These are phyloP conservation scores for Vidua chalybeata DNA, from an alignment of 2,113 vertebrate genomes.

Conservation along the genomic window DNA sequence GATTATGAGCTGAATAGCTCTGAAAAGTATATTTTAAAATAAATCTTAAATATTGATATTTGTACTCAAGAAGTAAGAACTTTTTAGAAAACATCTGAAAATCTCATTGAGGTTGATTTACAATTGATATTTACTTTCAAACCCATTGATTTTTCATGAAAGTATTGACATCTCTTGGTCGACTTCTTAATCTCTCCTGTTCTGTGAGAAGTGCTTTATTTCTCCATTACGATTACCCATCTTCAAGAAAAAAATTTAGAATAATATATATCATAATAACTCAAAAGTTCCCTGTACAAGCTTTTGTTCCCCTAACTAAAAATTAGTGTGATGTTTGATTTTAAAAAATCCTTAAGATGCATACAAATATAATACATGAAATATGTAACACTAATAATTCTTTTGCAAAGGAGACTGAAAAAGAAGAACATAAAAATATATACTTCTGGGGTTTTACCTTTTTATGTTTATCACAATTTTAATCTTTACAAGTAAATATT, in stretches of 20 bases:
- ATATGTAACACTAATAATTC: not conserved
- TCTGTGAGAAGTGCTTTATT: not conserved
- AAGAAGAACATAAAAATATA: not conserved
- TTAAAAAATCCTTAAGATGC: not conserved
- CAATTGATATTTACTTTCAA: not conserved
- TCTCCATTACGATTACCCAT: not conserved
- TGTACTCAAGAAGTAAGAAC: not conserved
- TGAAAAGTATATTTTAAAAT: not conserved
- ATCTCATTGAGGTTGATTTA: not conserved
- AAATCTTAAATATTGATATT: not conserved
- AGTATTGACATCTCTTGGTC: not conserved
- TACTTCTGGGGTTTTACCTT: not conserved
- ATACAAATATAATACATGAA: not conserved
- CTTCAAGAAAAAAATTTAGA: not conserved
- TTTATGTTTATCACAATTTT: not conserved
- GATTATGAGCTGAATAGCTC: not conserved
- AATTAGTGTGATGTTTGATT: not conserved
- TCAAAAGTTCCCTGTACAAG: not conserved
- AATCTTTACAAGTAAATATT: not conserved
- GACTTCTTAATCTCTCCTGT: not conserved
- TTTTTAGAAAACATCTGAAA: not conserved
- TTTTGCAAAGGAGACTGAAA: not conserved
- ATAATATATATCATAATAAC: not conserved
- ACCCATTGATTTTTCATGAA: not conserved
- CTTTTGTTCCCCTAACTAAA: not conserved